phyloP scores from a whole-genome alignment of 23 tunicate species.

The Styela plicata region DNA sequence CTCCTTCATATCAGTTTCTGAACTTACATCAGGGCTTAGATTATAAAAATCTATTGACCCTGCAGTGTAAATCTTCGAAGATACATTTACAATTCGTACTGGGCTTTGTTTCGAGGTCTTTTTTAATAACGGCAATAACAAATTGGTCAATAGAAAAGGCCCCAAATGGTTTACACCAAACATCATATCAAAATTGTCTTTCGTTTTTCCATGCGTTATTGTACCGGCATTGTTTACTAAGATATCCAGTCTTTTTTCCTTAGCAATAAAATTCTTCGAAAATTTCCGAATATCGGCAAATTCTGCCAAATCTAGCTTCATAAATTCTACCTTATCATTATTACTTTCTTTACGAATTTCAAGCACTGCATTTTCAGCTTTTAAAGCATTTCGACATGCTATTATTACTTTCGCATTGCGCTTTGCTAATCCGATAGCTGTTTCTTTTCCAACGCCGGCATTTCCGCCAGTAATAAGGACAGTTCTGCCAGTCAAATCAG shows the following conservation, averaged over 20 bases:
- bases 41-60: conserved; percentile 16
- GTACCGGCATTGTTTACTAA: conserved; percentile 15
- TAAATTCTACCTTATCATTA: not conserved
- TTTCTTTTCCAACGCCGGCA: conserved; percentile 16
- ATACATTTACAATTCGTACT: conserved; percentile 23
- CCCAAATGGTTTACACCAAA: conserved; percentile 25
- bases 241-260: conserved; percentile 9
- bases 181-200: conserved; percentile 12
- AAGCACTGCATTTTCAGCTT: conserved; percentile 13
- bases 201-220: not conserved
- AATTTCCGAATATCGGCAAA: not conserved
- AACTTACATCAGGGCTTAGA: not conserved
- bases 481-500: conserved; percentile 14
- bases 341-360: not conserved
- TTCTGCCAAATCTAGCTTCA: conserved; percentile 14
- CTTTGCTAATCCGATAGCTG: conserved; percentile 23
- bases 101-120: conserved; percentile 17
- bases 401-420: conserved; percentile 26
- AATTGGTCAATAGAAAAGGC: conserved; percentile 8
- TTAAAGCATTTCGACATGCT: conserved; percentile 13
- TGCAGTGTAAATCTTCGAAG: not conserved
- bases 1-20: not conserved
- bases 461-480: conserved; percentile 25
- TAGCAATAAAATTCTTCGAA: not conserved
- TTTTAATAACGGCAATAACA: conserved; percentile 9